Conservation (phyloP, 2,797 vertebrate species). For the Momotus momota region DNA sequence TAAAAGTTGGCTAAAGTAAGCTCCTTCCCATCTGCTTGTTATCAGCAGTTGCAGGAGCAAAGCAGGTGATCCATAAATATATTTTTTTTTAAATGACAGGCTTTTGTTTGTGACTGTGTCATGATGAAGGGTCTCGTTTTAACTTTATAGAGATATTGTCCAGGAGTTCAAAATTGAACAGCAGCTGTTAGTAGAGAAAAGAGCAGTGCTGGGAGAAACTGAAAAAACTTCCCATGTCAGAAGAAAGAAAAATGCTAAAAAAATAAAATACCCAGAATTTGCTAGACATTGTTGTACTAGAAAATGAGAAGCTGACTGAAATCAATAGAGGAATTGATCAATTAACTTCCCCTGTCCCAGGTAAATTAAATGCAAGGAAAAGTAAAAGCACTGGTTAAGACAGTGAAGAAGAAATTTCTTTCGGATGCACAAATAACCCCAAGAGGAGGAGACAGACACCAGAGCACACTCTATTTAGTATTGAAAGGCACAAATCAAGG, state of each 20-base stretch:
- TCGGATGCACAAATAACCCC: background rate
- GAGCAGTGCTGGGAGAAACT: background rate
- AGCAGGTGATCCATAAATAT: slow-evolving; percentile 63
- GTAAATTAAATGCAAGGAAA: slow-evolving; percentile 4
- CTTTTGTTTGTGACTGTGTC: slow-evolving; percentile 34
- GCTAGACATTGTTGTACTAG: background rate
- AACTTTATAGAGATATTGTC: background rate
- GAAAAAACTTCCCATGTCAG: background rate
- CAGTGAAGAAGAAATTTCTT: background rate
- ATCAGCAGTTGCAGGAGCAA: slow-evolving; percentile 44
- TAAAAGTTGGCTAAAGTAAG: slow-evolving; percentile 56
- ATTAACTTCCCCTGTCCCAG: background rate
- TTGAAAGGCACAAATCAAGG: background rate
- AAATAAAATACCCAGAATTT: background rate
- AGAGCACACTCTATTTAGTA: fast-evolving
- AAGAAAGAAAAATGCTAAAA: background rate
- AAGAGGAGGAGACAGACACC: background rate
- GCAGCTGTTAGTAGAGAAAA: background rate
- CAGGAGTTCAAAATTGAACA: background rate
- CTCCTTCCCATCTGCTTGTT: slow-evolving; percentile 71
- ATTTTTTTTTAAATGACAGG: background rate
- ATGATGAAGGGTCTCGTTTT: background rate
- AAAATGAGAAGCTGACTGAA: background rate
- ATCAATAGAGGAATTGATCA: background rate
- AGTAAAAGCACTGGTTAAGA: background rate